These are phyloP conservation scores for Avahi laniger DNA, from an alignment of 2,797 vertebrate genomes.

Conservation along the genomic window DNA sequence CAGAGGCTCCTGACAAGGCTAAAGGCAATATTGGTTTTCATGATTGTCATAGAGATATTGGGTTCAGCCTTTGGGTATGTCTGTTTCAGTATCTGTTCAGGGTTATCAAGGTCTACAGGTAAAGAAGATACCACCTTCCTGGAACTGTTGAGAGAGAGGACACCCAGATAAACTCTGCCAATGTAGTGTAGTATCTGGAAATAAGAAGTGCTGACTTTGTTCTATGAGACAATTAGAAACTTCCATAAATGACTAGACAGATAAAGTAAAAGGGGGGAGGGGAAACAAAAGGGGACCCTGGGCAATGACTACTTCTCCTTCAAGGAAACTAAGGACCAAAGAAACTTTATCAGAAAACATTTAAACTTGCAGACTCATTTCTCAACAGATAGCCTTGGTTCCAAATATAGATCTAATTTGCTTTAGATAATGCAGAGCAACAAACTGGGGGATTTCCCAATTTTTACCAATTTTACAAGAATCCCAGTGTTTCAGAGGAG, in stretches of 20 bases:
- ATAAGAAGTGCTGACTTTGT: not conserved
- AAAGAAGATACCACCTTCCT: not conserved
- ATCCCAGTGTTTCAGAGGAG: not conserved
- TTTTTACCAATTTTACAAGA: not conserved
- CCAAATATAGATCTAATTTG: not conserved
- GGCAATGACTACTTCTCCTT: not conserved
- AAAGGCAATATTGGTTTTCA: not conserved
- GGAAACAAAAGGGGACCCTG: not conserved
- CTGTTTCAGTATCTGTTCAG: not conserved
- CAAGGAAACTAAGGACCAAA: not conserved
- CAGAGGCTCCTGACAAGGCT: not conserved
- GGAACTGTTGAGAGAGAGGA: not conserved
- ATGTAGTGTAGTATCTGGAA: not conserved
- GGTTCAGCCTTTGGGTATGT: not conserved
- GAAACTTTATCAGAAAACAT: not conserved
- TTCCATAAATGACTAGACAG: not conserved
- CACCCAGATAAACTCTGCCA: not conserved
- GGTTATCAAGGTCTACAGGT: not conserved
- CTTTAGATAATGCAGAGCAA: not conserved
- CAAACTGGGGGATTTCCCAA: not conserved
- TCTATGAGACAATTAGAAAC: not conserved
- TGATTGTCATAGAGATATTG: not conserved
- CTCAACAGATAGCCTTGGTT: not conserved
- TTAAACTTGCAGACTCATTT: not conserved
- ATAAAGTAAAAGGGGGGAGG: not conserved